Evolutionary conservation across 1,140 invertebrate species (phyloP), one percentile per base, ranked within the genome.

Genomic region (Drosophila kohkoa): DNA sequence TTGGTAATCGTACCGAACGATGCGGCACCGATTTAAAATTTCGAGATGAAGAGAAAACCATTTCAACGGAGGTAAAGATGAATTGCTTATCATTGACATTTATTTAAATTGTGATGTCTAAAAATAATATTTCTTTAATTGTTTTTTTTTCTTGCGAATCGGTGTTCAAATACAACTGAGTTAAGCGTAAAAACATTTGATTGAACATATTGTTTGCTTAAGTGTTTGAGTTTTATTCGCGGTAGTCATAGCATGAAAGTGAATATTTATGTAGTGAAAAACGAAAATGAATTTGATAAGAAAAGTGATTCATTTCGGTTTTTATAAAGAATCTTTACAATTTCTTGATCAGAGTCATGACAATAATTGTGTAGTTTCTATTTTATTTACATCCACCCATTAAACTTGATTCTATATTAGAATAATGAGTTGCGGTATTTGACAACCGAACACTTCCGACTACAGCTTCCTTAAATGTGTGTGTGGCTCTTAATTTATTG

Each of bases 31-130:
- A 85, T 65, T 81, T 85, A 3, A 82, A 83, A 51, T 92, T 87
- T 66, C 62, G 81, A 13, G 88, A 85, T 67, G 49, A 81, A 15
- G 89, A 92, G 41, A 74, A 79, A 54, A 92, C 89, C 5, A 88
- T 92, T 32, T 78, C 86, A 4, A 92, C 81, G 20, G 91, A 92
- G 82, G 91, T 88, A 65, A 49, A 65, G 58, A 76, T 38, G 15
- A 49, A 68, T 67, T 57, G 6, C 35, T 4, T 30, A 25, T 46
- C 16, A 35, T n/a, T 38, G 11, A n/a, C 28, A 28, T 43, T 4
- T 11, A 3, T 20, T 13, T 32, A 32, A 54, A 38, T 11, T 6
- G 1, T 13, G 5, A 46, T 11, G n/a, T 3, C 41, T 43, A 43
- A 43, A 43, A 43, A 43, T 43, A 43, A 43, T 43, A 43, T 43